These are phyloP conservation scores for Anastrepha obliqua DNA, from an alignment of 1,140 invertebrate species.

Conservation along the genomic window DNA sequence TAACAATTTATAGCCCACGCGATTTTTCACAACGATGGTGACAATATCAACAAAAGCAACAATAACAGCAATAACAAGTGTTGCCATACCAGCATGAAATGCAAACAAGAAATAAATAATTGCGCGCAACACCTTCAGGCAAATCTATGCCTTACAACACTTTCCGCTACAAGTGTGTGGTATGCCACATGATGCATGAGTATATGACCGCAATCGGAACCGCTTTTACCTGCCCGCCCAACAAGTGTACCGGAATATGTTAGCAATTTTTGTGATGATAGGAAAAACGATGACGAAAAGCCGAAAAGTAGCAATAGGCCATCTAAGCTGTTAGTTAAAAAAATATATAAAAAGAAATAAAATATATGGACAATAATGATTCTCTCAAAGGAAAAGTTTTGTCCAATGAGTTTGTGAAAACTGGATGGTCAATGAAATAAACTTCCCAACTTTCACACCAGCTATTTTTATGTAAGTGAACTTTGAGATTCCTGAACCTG, in stretches of 20 bases:
- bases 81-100: constrained; percentile 17
- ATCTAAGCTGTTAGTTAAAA: too few relatives aligned
- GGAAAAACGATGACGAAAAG: background rate
- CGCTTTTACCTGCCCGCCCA: background rate
- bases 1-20: constrained; percentile 56
- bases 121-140: background rate
- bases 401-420: too few relatives aligned
- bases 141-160: background rate
- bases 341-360: too few relatives aligned
- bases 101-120: constrained; percentile 26
- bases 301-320: too few relatives aligned
- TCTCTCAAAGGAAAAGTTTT: too few relatives aligned
- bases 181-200: background rate
- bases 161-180: background rate
- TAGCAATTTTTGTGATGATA: background rate
- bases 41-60: background rate
- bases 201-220: background rate
- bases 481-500: too few relatives aligned
- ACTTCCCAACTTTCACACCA: too few relatives aligned
- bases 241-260: background rate
- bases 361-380: too few relatives aligned
- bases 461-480: too few relatives aligned
- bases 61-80: constrained; percentile 13
- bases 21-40: background rate
- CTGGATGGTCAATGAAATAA: too few relatives aligned